phyloP scores from a whole-genome alignment of 2,797 vertebrate genomes.

The Psittacula derbiana region DNA sequence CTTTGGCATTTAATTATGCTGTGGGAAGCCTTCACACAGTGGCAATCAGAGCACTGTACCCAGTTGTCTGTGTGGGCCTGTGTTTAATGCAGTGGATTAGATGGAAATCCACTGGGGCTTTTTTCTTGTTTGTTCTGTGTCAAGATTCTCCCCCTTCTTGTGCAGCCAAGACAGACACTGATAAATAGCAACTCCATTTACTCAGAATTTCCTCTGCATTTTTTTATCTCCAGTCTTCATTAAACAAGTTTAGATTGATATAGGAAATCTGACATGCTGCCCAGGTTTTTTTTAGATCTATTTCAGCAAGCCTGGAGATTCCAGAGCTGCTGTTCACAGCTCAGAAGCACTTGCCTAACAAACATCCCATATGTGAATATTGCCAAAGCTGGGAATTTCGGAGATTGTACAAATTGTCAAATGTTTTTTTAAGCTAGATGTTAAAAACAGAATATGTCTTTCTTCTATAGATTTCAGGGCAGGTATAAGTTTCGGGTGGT shows the following conservation, averaged over 20 bases:
- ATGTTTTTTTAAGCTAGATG: background rate
- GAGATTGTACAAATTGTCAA: background rate
- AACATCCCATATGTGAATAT: background rate
- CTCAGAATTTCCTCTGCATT: conserved; percentile 24
- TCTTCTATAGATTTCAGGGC: background rate
- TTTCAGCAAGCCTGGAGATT: conserved; percentile 22
- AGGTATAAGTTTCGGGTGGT: background rate
- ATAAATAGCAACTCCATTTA: background rate
- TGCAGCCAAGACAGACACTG: background rate
- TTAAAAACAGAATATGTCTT: background rate
- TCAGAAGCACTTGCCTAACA: background rate
- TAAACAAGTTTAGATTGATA: background rate
- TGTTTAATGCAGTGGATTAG: background rate
- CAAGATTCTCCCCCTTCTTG: background rate
- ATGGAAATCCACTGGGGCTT: conserved; percentile 11
- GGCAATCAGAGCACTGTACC: background rate
- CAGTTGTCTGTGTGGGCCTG: background rate
- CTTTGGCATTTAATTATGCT: background rate
- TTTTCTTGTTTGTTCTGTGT: background rate
- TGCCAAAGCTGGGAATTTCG: background rate
- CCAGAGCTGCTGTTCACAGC: background rate
- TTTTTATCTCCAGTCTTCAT: background rate
- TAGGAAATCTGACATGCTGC: background rate
- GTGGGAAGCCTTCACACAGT: background rate
- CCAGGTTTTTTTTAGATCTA: background rate